Percentiles rank a stretch among this genome's conserved stretches.
Conservation (phyloP, 2,888 invertebrate genomes). For the Pristionchus mayeri region DNA sequence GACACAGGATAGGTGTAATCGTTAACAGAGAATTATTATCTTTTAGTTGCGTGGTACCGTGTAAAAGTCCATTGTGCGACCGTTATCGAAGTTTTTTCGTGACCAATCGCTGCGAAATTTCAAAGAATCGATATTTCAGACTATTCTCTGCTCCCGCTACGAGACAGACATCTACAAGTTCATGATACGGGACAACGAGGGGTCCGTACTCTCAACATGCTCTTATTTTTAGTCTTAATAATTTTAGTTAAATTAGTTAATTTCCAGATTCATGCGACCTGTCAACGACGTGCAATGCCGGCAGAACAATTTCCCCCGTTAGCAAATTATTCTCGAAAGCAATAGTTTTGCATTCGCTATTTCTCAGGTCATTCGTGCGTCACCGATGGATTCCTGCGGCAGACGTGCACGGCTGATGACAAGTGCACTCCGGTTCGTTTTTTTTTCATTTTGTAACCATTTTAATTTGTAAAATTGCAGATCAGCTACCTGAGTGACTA, state of each 20-base stretch:
- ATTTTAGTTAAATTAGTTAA: background rate
- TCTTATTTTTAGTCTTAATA: background rate
- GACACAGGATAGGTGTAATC: no score
- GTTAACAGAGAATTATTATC: no score
- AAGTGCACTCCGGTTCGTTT: background rate
- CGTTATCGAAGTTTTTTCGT: background rate
- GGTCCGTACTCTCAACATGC: background rate
- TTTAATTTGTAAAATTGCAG: background rate
- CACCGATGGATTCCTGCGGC: background rate
- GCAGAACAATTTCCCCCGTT: constrained; percentile 19
- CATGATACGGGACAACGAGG: background rate
- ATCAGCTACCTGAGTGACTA: constrained; percentile 23
- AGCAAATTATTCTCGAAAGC: background rate
- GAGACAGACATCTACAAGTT: background rate
- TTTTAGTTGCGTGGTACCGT: no score
- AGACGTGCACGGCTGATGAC: background rate
- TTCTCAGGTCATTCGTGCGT: constrained; percentile 37
- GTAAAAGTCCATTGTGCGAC: background rate
- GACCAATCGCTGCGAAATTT: background rate
- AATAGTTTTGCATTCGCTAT: background rate
- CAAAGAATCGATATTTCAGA: background rate
- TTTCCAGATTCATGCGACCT: background rate
- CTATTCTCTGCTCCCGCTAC: background rate
- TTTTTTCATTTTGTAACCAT: background rate
- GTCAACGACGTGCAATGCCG: constrained; percentile 5